Base-by-base conservation (phyloP, 2,888 invertebrate genomes). In the Cephus nigrinus region DNA sequence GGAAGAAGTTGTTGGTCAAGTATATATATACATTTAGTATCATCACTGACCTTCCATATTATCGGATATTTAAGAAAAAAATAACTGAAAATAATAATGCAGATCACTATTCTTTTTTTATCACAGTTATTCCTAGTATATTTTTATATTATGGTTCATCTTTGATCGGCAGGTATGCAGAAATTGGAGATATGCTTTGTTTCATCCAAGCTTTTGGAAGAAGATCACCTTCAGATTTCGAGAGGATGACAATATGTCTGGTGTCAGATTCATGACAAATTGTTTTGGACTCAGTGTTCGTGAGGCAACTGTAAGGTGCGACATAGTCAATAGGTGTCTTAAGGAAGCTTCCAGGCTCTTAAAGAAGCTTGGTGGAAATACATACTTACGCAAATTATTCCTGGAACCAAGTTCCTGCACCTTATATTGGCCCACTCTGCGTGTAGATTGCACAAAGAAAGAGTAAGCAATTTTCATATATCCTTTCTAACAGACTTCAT, bases 131-230 rank as follows among this genome's bases (percentile, higher is more conserved):
- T 55, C 1, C 0, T 23, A 55, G 9, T 23, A 55, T 55, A 55
- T 23, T 55, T 23, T 55, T 55, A 55, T 23, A 55, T 55, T 23
- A 1, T 23, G 15, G 9, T 55, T 2, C 9, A 71, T 33, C 71
- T 31, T 31, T 11, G 31, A 71, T 32, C 23, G 4, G 30, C 75
- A 91, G 91, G 91, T 90, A 73, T 94, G 94, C 90, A 92, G 90
- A 78, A 93, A 94, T 83, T 94, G 94, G 94, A 92, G 94, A 81
- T 92, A 89, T 75, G 92, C 93, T 15, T 86, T 93, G 75, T 89
- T 90, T 78, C 91, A 91, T 86, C 92, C 92, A 75, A 90, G 89
- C 80, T 92, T 92, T 80, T 92, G 92, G 92, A 92, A 92, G 77
- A 91, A 88, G 80, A 91, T 92, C 69, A 88, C 90, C 73, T 92